These are phyloP conservation scores for Girardinichthys multiradiatus DNA, from an alignment of 2,113 vertebrate species.

Conservation along the genomic window DNA sequence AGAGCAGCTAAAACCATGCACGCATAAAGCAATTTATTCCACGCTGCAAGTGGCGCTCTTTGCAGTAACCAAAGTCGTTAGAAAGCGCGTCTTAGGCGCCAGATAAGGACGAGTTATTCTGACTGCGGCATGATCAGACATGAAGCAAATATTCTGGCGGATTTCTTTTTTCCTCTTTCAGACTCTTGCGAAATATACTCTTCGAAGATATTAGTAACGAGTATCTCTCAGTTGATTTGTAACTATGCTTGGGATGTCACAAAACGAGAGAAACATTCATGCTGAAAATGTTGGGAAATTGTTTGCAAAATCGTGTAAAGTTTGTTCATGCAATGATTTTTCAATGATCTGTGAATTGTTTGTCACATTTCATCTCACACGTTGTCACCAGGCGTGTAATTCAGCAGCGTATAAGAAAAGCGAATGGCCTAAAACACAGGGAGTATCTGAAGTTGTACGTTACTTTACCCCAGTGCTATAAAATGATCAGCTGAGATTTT, in stretches of 20 bases:
- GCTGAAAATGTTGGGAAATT: not conserved
- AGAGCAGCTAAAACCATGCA: slow-evolving; percentile 76
- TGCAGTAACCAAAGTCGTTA: slow-evolving; percentile 48
- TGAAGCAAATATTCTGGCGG: slow-evolving; percentile 33
- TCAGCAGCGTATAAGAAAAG: not conserved
- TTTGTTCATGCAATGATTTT: not conserved
- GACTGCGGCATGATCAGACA: slow-evolving; percentile 57
- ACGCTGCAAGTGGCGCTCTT: slow-evolving; percentile 61
- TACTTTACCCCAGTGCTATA: not conserved
- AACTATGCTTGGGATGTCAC: not conserved
- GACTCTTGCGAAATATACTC: not conserved
- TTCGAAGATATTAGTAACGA: not conserved
- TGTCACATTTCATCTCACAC: not conserved
- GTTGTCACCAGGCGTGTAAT: not conserved
- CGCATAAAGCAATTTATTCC: slow-evolving; percentile 73
- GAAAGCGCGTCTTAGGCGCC: slow-evolving; percentile 32
- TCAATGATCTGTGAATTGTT: not conserved
- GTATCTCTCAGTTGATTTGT: not conserved
- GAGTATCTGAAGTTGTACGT: not conserved
- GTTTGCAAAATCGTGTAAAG: not conserved
- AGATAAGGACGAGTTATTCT: slow-evolving; percentile 37
- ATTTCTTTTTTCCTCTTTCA: not conserved
- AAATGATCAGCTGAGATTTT: not conserved
- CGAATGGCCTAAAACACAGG: not conserved
- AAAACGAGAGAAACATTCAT: not conserved